Evolutionary conservation across 2,888 invertebrate genomes (phyloP).

Genomic region (Holacanthella duospinosa): DNA sequence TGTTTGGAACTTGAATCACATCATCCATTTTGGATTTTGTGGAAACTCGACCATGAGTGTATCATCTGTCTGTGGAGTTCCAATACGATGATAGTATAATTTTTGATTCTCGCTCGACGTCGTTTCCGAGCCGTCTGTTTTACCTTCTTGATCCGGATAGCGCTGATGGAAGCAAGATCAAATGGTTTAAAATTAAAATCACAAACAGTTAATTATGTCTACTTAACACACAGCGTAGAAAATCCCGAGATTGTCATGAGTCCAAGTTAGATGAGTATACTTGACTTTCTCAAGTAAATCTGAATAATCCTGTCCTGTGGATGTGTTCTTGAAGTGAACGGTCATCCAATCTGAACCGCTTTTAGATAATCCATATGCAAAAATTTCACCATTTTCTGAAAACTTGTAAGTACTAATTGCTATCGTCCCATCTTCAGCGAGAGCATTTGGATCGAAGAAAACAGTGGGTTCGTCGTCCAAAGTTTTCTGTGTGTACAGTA

Average conservation of each 20-base stretch:
- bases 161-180: slow-evolving; percentile 45
- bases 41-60: slow-evolving; percentile 78
- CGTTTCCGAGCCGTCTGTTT: slow-evolving; percentile 86
- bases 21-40: slow-evolving; percentile 77
- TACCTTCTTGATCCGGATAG: slow-evolving; percentile 69
- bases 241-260: slow-evolving; percentile 84
- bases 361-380: slow-evolving; percentile 82
- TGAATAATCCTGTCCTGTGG: slow-evolving; percentile 67
- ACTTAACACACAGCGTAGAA: slow-evolving; percentile 73
- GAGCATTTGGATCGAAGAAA: slow-evolving; percentile 87
- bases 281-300: slow-evolving; percentile 87
- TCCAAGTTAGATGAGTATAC: slow-evolving; percentile 85
- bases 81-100: slow-evolving; percentile 79
- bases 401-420: slow-evolving; percentile 65
- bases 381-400: slow-evolving; percentile 77
- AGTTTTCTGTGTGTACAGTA: slow-evolving; percentile 75
- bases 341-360: slow-evolving; percentile 96
- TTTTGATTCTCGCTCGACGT: slow-evolving; percentile 80
- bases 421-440: slow-evolving; percentile 84
- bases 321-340: slow-evolving; percentile 68
- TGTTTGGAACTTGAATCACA: slow-evolving; percentile 50
- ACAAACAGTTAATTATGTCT: neutral
- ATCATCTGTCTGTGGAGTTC: slow-evolving; percentile 76
- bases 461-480: slow-evolving; percentile 64
- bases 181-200: neutral